Evolutionary conservation across 1,140 invertebrate genomes (phyloP), one percentile per base, ranked within the genome.

Genomic region (Nebria ingens): DNA sequence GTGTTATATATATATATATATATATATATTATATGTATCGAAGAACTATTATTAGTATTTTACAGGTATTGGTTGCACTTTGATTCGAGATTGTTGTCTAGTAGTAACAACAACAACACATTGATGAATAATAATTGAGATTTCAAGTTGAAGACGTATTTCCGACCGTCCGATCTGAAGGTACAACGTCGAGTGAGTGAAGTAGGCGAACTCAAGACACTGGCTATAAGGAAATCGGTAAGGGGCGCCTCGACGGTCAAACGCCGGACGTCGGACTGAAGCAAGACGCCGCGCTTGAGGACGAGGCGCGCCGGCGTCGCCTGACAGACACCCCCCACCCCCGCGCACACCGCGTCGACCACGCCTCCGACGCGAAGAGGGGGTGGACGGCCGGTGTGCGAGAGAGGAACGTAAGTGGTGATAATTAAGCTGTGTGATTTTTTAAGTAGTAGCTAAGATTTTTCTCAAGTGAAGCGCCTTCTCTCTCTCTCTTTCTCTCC

Each of bases 371-470:
- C 55, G 64, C 60, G 67, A 66, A 67, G 61, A 64, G 66, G 61
- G 64, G 66, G 22, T 15, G 11, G 45, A 11, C 54, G 45, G 54
- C 13, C 19, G 13, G 51, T 38, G 54, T 19, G 59, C 52, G 62
- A 62, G 61, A 62, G 64, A 63, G 58, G 60, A 12, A 17, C 6
- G 40, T 45, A 45, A 45, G 40, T 45, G 40, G 58, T 38, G 59
- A 53, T 66, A 68, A 68, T 68, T 67, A 69, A 68, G 68, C 63
- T 58, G 62, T 64, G 67, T 45, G 40, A 45, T 45, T 69, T 69
- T 69, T 69, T 67, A 69, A 70, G 67, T 67, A 67, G 61, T 56
- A 57, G 58, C 61, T 64, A 70, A 70, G 68, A 70, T 68, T 69
- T 68, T 66, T 60, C n/a, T 58, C 58, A 60, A 56, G 58, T 50